phyloP scores from a whole-genome alignment of 2,113 vertebrate genomes.

The Hippocampus abdominalis region DNA sequence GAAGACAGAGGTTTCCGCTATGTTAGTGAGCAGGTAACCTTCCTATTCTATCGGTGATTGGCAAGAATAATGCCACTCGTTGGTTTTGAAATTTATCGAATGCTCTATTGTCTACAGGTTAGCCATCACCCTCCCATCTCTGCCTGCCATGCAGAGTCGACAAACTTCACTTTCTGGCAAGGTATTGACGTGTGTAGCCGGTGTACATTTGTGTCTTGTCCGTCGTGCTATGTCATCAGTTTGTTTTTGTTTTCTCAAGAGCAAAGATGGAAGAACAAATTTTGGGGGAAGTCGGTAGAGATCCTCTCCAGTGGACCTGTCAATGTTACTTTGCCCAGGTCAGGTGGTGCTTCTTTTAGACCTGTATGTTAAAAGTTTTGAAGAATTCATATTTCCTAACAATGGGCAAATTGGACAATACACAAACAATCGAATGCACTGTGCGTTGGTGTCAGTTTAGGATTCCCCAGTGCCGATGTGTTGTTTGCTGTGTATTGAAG shows the following conservation, averaged over 20 bases:
- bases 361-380: neutral
- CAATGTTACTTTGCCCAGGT: conserved; percentile 82
- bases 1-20: conserved; percentile 85
- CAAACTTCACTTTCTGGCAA: conserved; percentile 92
- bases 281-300: conserved; percentile 93
- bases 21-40: conserved; percentile 84
- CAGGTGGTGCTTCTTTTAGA: conserved; percentile 29
- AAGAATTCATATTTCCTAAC: neutral
- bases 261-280: conserved; percentile 94
- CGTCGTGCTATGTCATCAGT: neutral
- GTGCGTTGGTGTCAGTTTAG: neutral
- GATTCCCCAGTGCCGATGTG: too few relatives aligned
- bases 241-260: conserved; percentile 60
- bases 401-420: neutral
- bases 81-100: neutral
- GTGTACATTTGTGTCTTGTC: too few relatives aligned
- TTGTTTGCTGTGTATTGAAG: too few relatives aligned
- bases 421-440: neutral
- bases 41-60: neutral
- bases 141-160: conserved; percentile 83
- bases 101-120: conserved; percentile 66
- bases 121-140: conserved; percentile 87
- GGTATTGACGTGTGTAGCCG: conserved; percentile 58
- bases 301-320: conserved; percentile 83
- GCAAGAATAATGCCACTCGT: neutral